Base-by-base conservation (phyloP, 2,888 invertebrate species). In the Tachina grossa region DNA sequence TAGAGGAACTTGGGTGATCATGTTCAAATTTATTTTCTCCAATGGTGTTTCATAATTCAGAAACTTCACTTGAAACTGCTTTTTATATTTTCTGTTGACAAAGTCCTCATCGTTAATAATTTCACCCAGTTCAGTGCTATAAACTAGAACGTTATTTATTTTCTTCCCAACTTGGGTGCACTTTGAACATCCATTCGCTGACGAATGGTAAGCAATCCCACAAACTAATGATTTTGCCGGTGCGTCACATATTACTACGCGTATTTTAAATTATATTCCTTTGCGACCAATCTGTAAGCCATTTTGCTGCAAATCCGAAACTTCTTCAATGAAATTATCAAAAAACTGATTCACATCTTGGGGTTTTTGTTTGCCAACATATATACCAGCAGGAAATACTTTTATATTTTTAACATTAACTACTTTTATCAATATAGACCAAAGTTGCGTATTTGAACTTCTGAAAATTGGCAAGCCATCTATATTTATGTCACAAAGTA, bases 1-100 rank as follows among this genome's bases (percentile, higher is more conserved):
- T 14, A 87, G 79, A 11, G 89, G 85, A 66, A 88, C 87, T 65
- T 82, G 84, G n/a, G 86, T 78, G 19, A 89, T 84, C 87, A 89
- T 87, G 11, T 83, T 87, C 55, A 89, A 74, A 69, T 63, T 53
- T 45, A 82, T 51, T 81, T 77, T 78, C 76, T 85, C 84, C 13
- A 88, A 79, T 51, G 79, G 77, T 19, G 86, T 85, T 51, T 83
- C 72, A 47, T 82, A 78, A 63, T 53, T 59, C 16, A 55, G 16
- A 53, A 68, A 76, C 53, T 45, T 74, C 16, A 63, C 14, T 49
- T 83, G 78, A 39, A 76, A 61, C 51, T 85, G 84, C 5, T 47
- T 55, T 53, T 55, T 39, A 68, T 78, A 61, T 13, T 68, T 65
- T 55, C 84, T 65, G 4, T 68, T 59, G 1, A 5, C 55, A 74